phyloP scores from a whole-genome alignment of 2,888 invertebrate genomes.

The Desoria tigrina region DNA sequence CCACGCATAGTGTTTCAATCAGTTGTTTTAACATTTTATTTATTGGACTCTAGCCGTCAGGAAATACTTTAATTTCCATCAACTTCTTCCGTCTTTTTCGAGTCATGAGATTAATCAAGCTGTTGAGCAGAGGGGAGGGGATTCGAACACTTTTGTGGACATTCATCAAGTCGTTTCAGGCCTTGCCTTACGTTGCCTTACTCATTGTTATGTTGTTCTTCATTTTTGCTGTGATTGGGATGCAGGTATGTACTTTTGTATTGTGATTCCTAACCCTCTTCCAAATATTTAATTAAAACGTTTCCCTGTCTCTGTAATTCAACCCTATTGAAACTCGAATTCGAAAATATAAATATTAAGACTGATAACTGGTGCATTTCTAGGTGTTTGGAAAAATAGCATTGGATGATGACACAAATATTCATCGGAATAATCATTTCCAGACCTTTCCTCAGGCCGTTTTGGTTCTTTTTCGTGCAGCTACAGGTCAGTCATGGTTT shows the following conservation, averaged over 20 bases:
- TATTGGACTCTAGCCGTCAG: too few relatives aligned
- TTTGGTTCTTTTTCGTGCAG: slow-evolving; percentile 63
- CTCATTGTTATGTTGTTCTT: slow-evolving; percentile 62
- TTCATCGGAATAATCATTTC: slow-evolving; percentile 66
- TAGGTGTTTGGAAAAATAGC: slow-evolving; percentile 64
- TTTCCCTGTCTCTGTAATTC: too few relatives aligned
- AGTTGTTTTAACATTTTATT: too few relatives aligned
- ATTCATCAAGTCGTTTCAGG: slow-evolving; percentile 68
- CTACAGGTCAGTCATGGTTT: too few relatives aligned
- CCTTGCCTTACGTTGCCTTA: slow-evolving; percentile 66
- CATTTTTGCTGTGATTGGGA: slow-evolving; percentile 62
- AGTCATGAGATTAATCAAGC: slow-evolving; percentile 65
- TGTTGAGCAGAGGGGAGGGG: slow-evolving; percentile 65
- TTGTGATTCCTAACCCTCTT: too few relatives aligned
- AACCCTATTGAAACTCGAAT: background rate
- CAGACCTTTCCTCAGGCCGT: slow-evolving; percentile 66
- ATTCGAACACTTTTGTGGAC: slow-evolving; percentile 67
- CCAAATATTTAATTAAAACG: too few relatives aligned
- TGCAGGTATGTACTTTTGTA: slow-evolving; percentile 60
- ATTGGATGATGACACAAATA: slow-evolving; percentile 60
- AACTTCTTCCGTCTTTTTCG: slow-evolving; percentile 68
- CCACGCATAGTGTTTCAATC: too few relatives aligned
- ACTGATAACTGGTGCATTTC: background rate
- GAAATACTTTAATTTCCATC: slow-evolving; percentile 55
- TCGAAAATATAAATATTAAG: background rate